A percentile compares a stretch with the other conserved stretches of the same genome.
phyloP scores from a whole-genome alignment of 2,888 invertebrate species.

The Drosophila histrio region DNA sequence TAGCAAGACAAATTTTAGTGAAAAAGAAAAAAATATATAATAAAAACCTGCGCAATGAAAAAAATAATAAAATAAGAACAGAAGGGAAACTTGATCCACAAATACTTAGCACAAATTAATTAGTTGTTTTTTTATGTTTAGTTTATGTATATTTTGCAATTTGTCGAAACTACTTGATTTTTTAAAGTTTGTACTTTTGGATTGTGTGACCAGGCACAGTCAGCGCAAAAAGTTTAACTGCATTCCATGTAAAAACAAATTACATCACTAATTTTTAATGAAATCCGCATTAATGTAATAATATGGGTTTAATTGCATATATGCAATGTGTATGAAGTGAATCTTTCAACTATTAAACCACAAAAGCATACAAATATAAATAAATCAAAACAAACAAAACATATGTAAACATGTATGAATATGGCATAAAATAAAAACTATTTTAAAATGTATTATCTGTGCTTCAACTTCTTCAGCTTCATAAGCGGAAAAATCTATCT shows the following conservation, averaged over 20 bases:
- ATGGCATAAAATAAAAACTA: constrained; percentile 77
- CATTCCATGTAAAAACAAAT: constrained; percentile 83
- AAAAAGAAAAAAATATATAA: constrained; percentile 38
- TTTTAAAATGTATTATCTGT: constrained; percentile 64
- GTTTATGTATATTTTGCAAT: constrained; percentile 32
- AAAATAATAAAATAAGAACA: constrained; percentile 6
- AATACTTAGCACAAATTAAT: constrained; percentile 74
- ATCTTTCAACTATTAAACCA: constrained; percentile 58
- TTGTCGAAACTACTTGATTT: constrained; percentile 46
- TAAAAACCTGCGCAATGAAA: constrained; percentile 36
- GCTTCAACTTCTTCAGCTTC: background rate
- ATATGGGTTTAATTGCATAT: constrained; percentile 57
- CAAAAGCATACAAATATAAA: constrained; percentile 66
- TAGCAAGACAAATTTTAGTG: constrained; percentile 78
- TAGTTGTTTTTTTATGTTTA: constrained; percentile 49
- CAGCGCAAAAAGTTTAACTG: constrained; percentile 70
- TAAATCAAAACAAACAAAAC: constrained; percentile 55
- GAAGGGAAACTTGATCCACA: constrained; percentile 39
- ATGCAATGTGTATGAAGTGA: constrained; percentile 51
- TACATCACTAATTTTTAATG: constrained; percentile 68
- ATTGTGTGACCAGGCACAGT: constrained; percentile 36
- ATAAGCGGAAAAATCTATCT: background rate
- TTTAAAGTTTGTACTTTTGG: constrained; percentile 55
- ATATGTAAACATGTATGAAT: constrained; percentile 76
- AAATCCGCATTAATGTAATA: constrained; percentile 57